A percentile compares a stretch with the other conserved stretches of the same genome.
Conservation (phyloP, 2,797 vertebrate species). For the Acridotheres tristis region DNA sequence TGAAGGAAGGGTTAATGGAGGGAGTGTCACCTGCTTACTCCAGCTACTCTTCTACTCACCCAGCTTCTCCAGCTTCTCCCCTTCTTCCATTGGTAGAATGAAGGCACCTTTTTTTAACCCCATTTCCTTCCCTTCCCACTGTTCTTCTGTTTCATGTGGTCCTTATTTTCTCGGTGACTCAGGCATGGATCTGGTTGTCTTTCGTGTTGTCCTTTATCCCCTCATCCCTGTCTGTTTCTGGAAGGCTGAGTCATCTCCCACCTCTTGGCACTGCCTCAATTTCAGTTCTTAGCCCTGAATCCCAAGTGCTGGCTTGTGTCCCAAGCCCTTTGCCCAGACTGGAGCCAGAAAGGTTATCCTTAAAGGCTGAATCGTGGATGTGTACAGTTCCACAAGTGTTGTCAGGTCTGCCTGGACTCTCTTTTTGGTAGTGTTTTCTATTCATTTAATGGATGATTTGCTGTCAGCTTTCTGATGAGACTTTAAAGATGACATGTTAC, state of each 20-base stretch:
- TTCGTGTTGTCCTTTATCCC: not conserved
- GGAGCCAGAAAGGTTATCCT: not conserved
- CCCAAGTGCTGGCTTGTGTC: not conserved
- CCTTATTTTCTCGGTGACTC: not conserved
- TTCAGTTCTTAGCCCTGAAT: slow-evolving; percentile 32
- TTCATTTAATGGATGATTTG: not conserved
- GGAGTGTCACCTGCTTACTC: not conserved
- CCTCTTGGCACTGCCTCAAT: not conserved
- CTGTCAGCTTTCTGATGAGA: not conserved
- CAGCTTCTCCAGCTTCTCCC: not conserved
- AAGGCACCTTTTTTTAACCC: not conserved
- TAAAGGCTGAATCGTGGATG: not conserved
- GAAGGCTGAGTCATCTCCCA: not conserved
- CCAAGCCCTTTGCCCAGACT: not conserved
- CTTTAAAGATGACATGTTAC: not conserved
- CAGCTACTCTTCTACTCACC: not conserved
- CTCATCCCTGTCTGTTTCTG: not conserved
- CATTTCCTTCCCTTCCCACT: rapidly evolving
- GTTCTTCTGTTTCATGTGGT: not conserved
- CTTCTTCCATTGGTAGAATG: not conserved
- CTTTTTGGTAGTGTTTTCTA: not conserved
- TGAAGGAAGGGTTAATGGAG: not conserved
- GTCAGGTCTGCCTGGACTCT: not conserved
- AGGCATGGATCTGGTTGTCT: not conserved
- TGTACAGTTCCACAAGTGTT: rapidly evolving